phyloP scores from a whole-genome alignment of 2,888 invertebrate species.

The Polyploca ridens region DNA sequence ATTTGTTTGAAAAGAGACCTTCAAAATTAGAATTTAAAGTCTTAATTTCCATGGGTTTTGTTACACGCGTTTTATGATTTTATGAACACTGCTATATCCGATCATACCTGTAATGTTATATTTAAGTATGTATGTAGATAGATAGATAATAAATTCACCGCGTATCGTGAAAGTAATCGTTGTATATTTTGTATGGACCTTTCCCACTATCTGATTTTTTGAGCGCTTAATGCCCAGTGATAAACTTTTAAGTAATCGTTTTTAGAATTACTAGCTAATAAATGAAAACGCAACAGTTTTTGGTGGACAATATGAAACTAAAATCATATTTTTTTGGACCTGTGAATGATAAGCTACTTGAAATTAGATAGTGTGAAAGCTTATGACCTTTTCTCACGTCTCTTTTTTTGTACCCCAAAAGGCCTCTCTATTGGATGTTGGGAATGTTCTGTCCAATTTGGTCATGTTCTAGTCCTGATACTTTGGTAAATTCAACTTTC shows the following conservation, averaged over 20 bases:
- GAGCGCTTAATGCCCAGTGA: background rate
- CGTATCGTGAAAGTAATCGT: conserved; percentile 35
- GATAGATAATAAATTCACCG: conserved; percentile 56
- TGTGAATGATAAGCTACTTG: background rate
- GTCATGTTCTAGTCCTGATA: too few relatives aligned
- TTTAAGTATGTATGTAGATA: conserved; percentile 45
- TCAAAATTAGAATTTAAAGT: too few relatives aligned
- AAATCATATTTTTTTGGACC: background rate
- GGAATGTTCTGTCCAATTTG: too few relatives aligned
- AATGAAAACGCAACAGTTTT: background rate
- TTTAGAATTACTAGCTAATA: background rate
- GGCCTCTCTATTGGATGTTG: background rate
- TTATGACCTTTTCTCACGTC: background rate
- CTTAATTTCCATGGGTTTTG: background rate
- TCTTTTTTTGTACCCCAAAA: background rate
- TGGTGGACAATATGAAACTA: background rate
- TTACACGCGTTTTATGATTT: background rate
- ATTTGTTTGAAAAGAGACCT: too few relatives aligned
- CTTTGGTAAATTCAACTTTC: too few relatives aligned
- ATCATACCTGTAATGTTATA: conserved; percentile 38
- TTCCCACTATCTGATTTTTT: conserved; percentile 11
- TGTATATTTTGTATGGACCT: conserved; percentile 41
- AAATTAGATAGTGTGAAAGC: background rate
- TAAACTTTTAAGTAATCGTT: background rate
- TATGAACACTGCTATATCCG: conserved; percentile 16